Conservation (phyloP, 2,113 vertebrate species). For the Orthonyx spaldingii region DNA sequence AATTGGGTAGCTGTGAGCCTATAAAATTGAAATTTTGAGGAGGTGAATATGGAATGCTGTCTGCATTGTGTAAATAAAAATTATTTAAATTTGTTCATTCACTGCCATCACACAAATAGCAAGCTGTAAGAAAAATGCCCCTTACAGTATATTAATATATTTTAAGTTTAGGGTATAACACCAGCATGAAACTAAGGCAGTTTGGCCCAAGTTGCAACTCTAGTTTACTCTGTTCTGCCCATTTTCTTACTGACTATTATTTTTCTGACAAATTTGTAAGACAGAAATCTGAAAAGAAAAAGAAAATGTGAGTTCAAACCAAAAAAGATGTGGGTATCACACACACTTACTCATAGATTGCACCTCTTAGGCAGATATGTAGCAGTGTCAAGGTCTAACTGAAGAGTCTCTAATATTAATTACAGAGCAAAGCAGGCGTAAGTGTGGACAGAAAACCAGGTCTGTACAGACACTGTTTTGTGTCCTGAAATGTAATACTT, state of each 20-base stretch:
- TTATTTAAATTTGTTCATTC: not conserved
- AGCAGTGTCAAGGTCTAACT: not conserved
- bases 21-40: not conserved
- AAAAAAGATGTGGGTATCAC: not conserved
- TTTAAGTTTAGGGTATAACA: not conserved
- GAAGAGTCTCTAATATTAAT: not conserved
- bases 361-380: not conserved
- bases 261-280: not conserved
- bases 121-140: not conserved
- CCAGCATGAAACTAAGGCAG: not conserved
- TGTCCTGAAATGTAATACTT: not conserved
- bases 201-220: not conserved
- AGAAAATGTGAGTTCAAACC: not conserved
- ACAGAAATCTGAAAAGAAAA: not conserved
- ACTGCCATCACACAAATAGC: not conserved
- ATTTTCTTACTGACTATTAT: not conserved
- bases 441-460: not conserved
- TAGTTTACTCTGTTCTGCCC: not conserved
- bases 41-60: not conserved
- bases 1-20: not conserved
- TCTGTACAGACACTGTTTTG: not conserved
- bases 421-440: not conserved
- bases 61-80: not conserved
- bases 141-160: not conserved
- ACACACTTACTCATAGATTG: not conserved